These are phyloP conservation scores for Aphrophora alni DNA, from an alignment of 2,888 invertebrate genomes.

Conservation along the genomic window DNA sequence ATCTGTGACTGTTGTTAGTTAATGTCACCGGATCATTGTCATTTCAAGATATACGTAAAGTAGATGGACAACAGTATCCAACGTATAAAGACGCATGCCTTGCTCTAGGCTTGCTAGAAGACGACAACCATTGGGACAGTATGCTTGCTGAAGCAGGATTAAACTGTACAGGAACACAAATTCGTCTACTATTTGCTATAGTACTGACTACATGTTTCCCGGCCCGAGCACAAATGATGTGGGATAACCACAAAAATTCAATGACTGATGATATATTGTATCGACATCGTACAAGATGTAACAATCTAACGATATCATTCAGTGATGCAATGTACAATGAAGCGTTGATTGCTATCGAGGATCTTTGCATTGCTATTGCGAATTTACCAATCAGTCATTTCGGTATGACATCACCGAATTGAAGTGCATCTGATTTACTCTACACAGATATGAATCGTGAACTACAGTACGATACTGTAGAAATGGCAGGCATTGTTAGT, in stretches of 20 bases:
- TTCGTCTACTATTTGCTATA: constrained; percentile 49
- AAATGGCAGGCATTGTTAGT: constrained; percentile 46
- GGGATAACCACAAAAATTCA: constrained; percentile 49
- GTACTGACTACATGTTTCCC: constrained; percentile 48
- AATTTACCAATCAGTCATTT: too few species aligned
- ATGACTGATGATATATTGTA: constrained; percentile 34
- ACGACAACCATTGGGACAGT: constrained; percentile 51
- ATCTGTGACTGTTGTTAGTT: constrained; percentile 48
- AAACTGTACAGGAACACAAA: constrained; percentile 37
- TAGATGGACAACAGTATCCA: constrained; percentile 50
- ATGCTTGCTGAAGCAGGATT: constrained; percentile 46
- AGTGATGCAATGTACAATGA: constrained; percentile 48
- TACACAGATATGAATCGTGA: background rate
- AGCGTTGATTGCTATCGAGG: too few species aligned
- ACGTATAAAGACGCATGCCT: constrained; percentile 57
- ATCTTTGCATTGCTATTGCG: constrained; percentile 47
- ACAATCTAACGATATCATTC: constrained; percentile 34
- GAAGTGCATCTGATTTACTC: constrained; percentile 24
- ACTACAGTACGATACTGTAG: constrained; percentile 3
- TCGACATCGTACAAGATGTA: background rate
- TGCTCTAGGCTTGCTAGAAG: constrained; percentile 52
- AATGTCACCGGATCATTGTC: constrained; percentile 50
- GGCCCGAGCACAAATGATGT: constrained; percentile 48
- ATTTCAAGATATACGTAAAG: constrained; percentile 53
- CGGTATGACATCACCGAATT: background rate